These are phyloP conservation scores for Vidua chalybeata DNA, from an alignment of 2,113 vertebrate species.

Conservation along the genomic window DNA sequence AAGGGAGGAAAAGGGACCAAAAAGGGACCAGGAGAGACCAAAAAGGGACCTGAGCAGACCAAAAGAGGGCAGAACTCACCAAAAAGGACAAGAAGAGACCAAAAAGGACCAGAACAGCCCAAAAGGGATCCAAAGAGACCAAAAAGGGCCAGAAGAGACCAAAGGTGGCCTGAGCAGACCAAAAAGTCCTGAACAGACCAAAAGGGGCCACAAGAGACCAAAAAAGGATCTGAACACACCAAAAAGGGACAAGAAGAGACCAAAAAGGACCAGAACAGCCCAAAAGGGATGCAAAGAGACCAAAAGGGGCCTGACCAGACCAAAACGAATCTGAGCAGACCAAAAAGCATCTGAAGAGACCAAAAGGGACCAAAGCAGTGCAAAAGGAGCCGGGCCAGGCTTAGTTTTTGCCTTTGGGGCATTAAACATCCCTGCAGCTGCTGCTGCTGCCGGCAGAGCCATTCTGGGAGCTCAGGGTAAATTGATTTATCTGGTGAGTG, in stretches of 20 bases:
- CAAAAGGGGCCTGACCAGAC: background rate
- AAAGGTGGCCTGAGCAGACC: too few relatives aligned
- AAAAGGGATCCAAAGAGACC: too few relatives aligned
- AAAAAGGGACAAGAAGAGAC: background rate
- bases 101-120: too few relatives aligned
- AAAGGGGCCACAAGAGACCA: too few relatives aligned
- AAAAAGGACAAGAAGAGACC: too few relatives aligned
- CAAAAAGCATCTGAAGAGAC: rapidly evolving
- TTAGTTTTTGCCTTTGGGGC: background rate
- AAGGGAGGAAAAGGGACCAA: too few relatives aligned
- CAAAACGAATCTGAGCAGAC: rapidly evolving
- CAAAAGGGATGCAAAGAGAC: too few relatives aligned
- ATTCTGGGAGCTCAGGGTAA: background rate
- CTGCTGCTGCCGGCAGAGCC: background rate
- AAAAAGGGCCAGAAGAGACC: background rate
- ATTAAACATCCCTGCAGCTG: background rate
- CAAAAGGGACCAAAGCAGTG: background rate
- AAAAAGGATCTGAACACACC: background rate
- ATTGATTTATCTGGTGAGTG: background rate
- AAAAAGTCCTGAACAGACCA: too few relatives aligned
- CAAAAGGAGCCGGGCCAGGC: background rate
- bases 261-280: too few relatives aligned
- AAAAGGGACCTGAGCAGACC: too few relatives aligned
- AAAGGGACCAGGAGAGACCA: too few relatives aligned
- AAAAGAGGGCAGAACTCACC: too few relatives aligned